Percentiles rank a stretch among this genome's conserved stretches.
phyloP scores from a whole-genome alignment of 2,797 vertebrate genomes.

The Hafferia zeledoni region DNA sequence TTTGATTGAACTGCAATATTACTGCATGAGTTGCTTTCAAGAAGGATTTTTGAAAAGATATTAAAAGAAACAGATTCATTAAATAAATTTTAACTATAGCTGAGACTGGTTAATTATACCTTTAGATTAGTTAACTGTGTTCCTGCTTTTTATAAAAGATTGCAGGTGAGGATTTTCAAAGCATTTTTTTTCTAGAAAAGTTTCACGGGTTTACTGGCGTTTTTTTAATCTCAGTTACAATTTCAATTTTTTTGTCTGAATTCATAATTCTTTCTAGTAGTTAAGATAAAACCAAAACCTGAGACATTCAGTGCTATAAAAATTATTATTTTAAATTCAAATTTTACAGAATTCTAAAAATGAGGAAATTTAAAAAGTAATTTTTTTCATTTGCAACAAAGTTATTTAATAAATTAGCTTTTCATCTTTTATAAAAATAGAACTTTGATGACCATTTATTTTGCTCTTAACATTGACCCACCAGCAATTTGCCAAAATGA shows the following conservation, averaged over 20 bases:
- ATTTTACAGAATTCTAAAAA: background rate
- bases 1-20: background rate
- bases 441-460: background rate
- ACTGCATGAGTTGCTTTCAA: background rate
- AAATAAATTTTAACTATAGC: background rate
- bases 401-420: background rate
- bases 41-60: background rate
- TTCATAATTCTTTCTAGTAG: background rate
- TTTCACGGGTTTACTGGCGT: background rate
- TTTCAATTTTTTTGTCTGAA: background rate
- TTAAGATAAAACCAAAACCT: background rate
- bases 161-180: background rate
- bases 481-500: background rate
- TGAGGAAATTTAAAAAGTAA: background rate
- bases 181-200: background rate
- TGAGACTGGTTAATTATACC: background rate
- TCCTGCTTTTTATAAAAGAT: background rate
- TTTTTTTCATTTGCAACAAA: background rate
- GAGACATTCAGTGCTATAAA: fast-evolving
- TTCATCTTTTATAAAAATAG: background rate
- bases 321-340: background rate
- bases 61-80: background rate
- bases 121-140: background rate
- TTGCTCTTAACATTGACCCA: background rate
- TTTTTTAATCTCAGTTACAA: background rate